Evolutionary conservation across 1,140 invertebrate species (phyloP).

Genomic region (Lucilia cuprina): DNA sequence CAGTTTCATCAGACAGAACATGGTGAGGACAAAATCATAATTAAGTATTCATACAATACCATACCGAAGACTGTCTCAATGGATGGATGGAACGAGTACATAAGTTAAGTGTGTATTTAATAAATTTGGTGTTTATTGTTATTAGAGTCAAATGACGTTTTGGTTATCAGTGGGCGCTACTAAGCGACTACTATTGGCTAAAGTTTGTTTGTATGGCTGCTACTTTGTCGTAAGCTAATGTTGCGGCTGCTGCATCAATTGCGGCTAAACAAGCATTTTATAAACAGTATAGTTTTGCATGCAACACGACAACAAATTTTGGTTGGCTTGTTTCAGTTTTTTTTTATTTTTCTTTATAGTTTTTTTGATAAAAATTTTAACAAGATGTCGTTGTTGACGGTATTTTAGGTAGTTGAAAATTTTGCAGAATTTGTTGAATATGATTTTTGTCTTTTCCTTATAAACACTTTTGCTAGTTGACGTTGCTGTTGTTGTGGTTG

Average conservation of each 20-base stretch:
- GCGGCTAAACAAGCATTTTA: neutral
- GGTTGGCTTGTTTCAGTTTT: neutral
- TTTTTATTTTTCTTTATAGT: neutral
- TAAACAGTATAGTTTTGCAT: neutral
- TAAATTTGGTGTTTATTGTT: constrained; percentile 35
- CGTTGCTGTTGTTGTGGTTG: neutral
- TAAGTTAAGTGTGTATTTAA: constrained; percentile 32
- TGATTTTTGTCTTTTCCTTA: neutral
- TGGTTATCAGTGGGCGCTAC: constrained; percentile 25
- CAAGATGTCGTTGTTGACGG: neutral
- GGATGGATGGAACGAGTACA: neutral
- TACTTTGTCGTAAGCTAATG: neutral
- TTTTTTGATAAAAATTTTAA: constrained; percentile 11
- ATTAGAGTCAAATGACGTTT: constrained; percentile 30
- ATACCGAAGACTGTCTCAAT: neutral
- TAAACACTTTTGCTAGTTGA: neutral
- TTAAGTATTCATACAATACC: neutral
- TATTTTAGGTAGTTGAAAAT: neutral
- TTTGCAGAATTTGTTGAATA: neutral
- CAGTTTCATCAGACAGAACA: neutral
- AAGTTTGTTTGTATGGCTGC: neutral
- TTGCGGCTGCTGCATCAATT: neutral
- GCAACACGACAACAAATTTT: neutral
- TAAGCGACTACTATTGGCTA: constrained; percentile 8
- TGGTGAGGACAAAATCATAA: neutral